phyloP scores from a whole-genome alignment of 2,888 invertebrate genomes.

The Yponomeuta evonymella region DNA sequence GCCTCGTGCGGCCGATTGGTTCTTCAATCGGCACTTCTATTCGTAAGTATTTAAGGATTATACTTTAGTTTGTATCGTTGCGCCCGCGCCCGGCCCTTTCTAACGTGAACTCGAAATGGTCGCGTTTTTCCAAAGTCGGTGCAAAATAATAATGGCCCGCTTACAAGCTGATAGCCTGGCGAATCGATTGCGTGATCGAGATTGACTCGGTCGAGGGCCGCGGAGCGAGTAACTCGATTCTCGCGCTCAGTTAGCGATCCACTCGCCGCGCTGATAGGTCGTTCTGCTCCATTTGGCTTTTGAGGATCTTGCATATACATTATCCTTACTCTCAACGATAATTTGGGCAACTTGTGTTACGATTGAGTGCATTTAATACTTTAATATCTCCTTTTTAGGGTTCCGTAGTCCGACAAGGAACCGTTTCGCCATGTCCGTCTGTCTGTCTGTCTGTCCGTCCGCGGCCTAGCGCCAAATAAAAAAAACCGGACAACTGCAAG shows the following conservation, averaged over 20 bases:
- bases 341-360: no score
- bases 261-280: conserved; percentile 8
- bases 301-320: neutral
- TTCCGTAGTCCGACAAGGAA: no score
- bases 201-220: neutral
- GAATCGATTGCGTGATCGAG: conserved; percentile 12
- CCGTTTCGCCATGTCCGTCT: no score
- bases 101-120: neutral
- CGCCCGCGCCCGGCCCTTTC: no score
- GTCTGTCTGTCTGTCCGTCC: no score
- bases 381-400: no score
- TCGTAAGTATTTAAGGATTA: neutral
- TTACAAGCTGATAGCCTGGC: neutral
- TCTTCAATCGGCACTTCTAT: neutral
- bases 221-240: conserved; percentile 10
- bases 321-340: no score
- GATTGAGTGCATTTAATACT: no score
- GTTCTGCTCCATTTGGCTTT: conserved; percentile 11
- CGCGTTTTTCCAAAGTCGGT: neutral
- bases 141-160: neutral
- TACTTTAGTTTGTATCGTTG: no score
- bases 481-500: no score
- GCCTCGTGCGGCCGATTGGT: no score
- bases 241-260: conserved; percentile 12
- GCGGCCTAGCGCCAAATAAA: no score